phyloP scores from a whole-genome alignment of 2,888 invertebrate genomes.

The Idaea dimidiata region DNA sequence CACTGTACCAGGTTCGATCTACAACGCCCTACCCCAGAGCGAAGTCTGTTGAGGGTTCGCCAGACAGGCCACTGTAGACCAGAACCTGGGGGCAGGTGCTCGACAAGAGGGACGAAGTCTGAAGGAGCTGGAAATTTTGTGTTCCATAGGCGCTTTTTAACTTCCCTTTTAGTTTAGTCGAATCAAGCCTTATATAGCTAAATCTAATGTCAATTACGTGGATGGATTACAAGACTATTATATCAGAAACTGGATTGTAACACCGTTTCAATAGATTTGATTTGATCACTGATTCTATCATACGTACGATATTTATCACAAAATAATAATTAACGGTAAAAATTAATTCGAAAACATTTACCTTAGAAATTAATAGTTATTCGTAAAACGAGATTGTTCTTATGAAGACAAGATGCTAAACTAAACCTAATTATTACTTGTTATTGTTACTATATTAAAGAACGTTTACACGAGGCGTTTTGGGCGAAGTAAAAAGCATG shows the following conservation, averaged over 20 bases:
- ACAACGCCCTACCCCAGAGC: too few species aligned
- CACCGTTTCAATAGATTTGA: conserved; percentile 55
- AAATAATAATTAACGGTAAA: conserved; percentile 31
- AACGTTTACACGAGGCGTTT: background rate
- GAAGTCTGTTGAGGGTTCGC: too few species aligned
- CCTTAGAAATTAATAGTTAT: conserved; percentile 6
- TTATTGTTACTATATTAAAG: background rate
- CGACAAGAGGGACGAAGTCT: too few species aligned
- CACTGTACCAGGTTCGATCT: too few species aligned
- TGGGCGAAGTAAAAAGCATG: background rate
- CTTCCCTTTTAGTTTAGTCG: too few species aligned
- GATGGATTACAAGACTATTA: conserved; percentile 64
- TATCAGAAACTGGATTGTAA: conserved; percentile 55
- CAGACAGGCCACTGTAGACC: too few species aligned
- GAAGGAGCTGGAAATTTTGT: too few species aligned
- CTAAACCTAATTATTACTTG: background rate
- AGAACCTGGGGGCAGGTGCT: too few species aligned
- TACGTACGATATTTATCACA: conserved; percentile 42
- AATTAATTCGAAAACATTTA: background rate
- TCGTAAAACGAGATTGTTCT: conserved; percentile 12
- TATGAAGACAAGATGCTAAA: conserved; percentile 2
- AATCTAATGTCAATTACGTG: conserved; percentile 61
- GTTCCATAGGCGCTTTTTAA: too few species aligned
- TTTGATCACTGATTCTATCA: conserved; percentile 60
- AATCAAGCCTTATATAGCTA: conserved; percentile 40